Base-by-base conservation (phyloP, 2,113 vertebrate genomes). In the Columba janthina region DNA sequence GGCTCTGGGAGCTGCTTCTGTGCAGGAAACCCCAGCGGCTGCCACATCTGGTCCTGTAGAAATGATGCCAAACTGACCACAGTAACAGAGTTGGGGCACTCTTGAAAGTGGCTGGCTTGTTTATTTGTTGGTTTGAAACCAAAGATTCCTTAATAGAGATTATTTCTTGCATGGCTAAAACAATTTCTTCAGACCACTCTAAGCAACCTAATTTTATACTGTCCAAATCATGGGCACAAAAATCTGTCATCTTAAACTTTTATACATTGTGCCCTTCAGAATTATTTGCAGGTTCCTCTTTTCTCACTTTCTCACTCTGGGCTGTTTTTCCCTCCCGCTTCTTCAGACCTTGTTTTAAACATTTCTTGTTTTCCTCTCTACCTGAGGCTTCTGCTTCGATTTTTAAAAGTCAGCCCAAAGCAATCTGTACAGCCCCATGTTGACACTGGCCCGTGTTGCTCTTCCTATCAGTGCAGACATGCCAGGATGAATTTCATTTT, bases 401-500 rank as follows among this genome's bases (percentile, higher is more conserved):
- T 66, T 94, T 91, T 73, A 25, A 46, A 74, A 75, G 73, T 32
- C 20, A 53, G 85, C 50, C 51, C 74, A 92, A 89, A 77, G 38
- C 82, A 81, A 66, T 92, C 89, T 94, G 96, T 92, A 82, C 50
- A 84, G 64, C 24, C 57, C 32, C 22, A 16, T 74, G 53, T 77
- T 97, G 77, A 50, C 21, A 31, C 58, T 82, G 69, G 88, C 61
- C 76, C 32, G 26, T 69, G 32, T 84, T 95, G 62, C 46, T 34
- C 50, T 94, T 88, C 65, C 72, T 76, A 56, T 84, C 60, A 77
- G 62, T 79, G 74, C 73, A 89, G 72, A 91, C 25, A 77, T 61
- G 58, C 40, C 40, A 90, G 69, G 36, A 73, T 91, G 56, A 95
- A 96, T 96, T 96, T 92, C 84, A 87, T 28, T 89, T 97, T 92